Conservation (phyloP, 2,797 vertebrate genomes). For the Remorina albescens region DNA sequence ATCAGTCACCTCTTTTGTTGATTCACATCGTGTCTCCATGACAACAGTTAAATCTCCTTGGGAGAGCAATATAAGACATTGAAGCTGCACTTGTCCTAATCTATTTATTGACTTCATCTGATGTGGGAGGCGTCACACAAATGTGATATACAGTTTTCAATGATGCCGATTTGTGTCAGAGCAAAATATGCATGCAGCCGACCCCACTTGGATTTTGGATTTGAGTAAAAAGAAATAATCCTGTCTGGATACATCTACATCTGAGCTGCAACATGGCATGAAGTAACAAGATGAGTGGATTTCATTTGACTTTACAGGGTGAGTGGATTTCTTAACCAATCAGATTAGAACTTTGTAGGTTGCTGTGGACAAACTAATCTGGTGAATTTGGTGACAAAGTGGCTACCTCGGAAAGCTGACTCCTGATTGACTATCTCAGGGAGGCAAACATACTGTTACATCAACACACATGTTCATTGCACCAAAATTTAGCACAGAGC, state of each 20-base stretch:
- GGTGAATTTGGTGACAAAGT: slow-evolving; percentile 63
- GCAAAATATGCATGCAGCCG: slow-evolving; percentile 36
- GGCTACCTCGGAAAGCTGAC: slow-evolving; percentile 39
- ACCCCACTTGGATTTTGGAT: slow-evolving; percentile 39
- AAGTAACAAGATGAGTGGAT: slow-evolving; percentile 40
- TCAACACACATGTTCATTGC: slow-evolving; percentile 59
- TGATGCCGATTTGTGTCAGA: slow-evolving; percentile 43
- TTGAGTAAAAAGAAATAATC: slow-evolving; percentile 10
- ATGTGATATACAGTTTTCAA: slow-evolving; percentile 52
- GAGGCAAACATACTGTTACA: slow-evolving; percentile 66
- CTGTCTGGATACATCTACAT: slow-evolving; percentile 26
- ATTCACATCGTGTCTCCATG: slow-evolving; percentile 80
- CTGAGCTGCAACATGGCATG: slow-evolving; percentile 9
- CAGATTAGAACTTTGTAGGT: slow-evolving; percentile 42
- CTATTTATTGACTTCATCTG: slow-evolving; percentile 70
- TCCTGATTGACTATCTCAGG: slow-evolving; percentile 48
- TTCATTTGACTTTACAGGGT: too few relatives aligned
- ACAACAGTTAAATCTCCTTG: slow-evolving; percentile 78
- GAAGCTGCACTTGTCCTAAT: slow-evolving; percentile 67
- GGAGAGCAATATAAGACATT: slow-evolving; percentile 60
- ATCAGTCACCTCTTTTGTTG: slow-evolving; percentile 90
- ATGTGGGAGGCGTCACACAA: slow-evolving; percentile 59
- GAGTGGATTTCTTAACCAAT: slow-evolving; percentile 51
- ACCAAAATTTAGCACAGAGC: slow-evolving; percentile 57
- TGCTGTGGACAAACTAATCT: slow-evolving; percentile 41